These are phyloP conservation scores for Scolanthus callimorphus DNA, from an alignment of 92 coral and sea anemone species.

Conservation along the genomic window DNA sequence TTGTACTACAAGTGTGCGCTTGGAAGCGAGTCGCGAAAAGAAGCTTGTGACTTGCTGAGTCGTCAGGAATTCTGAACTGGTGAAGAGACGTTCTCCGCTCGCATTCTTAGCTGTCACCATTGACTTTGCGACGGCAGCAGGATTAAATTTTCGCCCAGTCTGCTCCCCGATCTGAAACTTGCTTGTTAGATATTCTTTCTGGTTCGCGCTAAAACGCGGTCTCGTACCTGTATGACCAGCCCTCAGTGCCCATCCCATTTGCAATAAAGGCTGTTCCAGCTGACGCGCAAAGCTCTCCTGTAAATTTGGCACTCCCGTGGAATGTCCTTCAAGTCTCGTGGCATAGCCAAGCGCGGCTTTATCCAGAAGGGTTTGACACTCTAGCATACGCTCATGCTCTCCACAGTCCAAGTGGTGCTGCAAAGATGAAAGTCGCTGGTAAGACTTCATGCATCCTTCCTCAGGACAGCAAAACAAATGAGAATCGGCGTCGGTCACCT, in stretches of 20 bases:
- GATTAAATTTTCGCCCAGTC: slow-evolving; percentile 46
- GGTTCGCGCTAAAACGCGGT: slow-evolving; percentile 37
- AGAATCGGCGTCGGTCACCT: slow-evolving; percentile 5
- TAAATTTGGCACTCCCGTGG: too few relatives aligned
- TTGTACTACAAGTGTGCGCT: slow-evolving; percentile 26
- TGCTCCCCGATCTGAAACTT: slow-evolving; percentile 49
- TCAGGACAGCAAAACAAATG: too few relatives aligned
- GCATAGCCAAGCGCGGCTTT: too few relatives aligned
- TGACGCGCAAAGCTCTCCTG: too few relatives aligned
- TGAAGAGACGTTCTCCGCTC: slow-evolving; percentile 40
- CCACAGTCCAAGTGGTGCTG: slow-evolving; percentile 26
- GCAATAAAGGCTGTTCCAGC: slow-evolving; percentile 27
- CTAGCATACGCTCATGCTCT: slow-evolving; percentile 9
- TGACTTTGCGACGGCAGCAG: slow-evolving; percentile 43
- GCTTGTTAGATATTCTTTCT: slow-evolving; percentile 39
- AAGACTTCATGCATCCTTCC: too few relatives aligned
- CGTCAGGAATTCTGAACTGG: slow-evolving; percentile 38
- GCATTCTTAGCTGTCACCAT: slow-evolving; percentile 42
- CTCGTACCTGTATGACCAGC: slow-evolving; percentile 24
- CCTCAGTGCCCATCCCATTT: slow-evolving; percentile 70
- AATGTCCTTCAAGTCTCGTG: too few relatives aligned
- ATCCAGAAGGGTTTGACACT: slow-evolving; percentile 29
- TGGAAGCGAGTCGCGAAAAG: slow-evolving; percentile 45
- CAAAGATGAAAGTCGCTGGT: too few relatives aligned
- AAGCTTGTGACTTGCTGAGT: slow-evolving; percentile 37